Percentiles rank a stretch among this genome's conserved stretches.
Conservation (phyloP, 2,113 vertebrate genomes). For the Pituophis catenifer region DNA sequence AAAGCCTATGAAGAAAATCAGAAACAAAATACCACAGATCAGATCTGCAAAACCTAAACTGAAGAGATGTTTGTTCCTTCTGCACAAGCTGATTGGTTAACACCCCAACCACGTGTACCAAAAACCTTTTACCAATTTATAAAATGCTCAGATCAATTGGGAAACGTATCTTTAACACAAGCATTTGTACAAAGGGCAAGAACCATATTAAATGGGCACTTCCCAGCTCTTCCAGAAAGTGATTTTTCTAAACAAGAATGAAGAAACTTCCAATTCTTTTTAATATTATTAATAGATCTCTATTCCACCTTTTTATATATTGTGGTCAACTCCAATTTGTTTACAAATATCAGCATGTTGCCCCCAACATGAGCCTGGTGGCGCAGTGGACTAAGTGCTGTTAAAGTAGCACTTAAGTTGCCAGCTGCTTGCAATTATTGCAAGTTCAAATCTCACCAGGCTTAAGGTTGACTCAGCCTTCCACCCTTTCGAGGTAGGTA, state of each 20-base stretch:
- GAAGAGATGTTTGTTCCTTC: neutral
- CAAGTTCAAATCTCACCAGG: no score
- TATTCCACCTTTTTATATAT: neutral
- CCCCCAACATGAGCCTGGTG: no score
- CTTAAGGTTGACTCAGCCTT: no score
- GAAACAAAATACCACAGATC: conserved; percentile 9
- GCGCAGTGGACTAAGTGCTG: no score
- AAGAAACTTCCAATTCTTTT: neutral
- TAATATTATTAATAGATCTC: neutral
- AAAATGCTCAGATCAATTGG: neutral
- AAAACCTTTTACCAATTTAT: neutral
- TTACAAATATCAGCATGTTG: neutral
- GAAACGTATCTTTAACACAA: neutral
- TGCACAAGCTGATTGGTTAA: neutral
- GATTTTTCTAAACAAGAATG: neutral
- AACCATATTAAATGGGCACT: neutral
- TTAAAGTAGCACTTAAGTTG: no score
- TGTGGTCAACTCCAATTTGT: neutral
- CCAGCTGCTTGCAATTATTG: no score
- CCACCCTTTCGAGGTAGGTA: no score
- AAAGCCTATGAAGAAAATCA: conserved; percentile 74
- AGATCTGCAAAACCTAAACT: neutral
- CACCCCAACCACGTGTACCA: neutral
- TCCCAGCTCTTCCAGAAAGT: neutral
- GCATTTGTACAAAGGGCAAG: neutral